Evolutionary conservation across 2,113 vertebrate species (phyloP).

Genomic region (Corythaixoides concolor): DNA sequence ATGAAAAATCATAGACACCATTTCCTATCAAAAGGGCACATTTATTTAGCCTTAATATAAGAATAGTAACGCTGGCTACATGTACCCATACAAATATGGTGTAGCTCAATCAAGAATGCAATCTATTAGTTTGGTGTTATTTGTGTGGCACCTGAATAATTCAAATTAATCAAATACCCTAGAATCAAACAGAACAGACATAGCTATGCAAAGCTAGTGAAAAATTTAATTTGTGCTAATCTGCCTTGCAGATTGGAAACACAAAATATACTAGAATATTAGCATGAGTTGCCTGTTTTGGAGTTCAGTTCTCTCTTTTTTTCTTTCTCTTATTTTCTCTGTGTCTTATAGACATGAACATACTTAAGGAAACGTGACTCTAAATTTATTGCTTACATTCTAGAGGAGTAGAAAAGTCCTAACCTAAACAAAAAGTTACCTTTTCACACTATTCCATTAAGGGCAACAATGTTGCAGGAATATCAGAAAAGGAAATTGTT

Average conservation of each 20-base stretch:
- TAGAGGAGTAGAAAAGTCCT: background rate
- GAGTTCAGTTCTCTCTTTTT: background rate
- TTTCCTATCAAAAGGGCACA: conserved; percentile 10
- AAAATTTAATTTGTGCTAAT: conserved; percentile 49
- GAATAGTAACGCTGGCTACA: conserved; percentile 2
- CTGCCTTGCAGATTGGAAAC: background rate
- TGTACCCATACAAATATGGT: background rate
- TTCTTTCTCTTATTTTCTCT: background rate
- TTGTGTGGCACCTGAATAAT: background rate
- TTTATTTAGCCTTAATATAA: conserved; percentile 45
- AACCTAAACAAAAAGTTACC: background rate
- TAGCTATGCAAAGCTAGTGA: background rate
- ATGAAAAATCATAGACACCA: conserved; percentile 13
- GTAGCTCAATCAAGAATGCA: conserved; percentile 10
- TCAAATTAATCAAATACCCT: conserved; percentile 27
- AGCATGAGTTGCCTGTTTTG: background rate
- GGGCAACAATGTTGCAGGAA: background rate
- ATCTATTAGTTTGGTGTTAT: background rate
- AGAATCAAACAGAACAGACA: conserved; percentile 17
- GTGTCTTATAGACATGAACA: background rate
- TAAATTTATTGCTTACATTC: background rate
- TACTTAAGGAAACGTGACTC: background rate
- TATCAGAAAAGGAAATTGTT: background rate
- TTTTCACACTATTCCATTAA: background rate
- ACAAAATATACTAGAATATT: background rate